Conservation (phyloP, 2,888 invertebrate species). For the Dicyrtomina minuta region DNA sequence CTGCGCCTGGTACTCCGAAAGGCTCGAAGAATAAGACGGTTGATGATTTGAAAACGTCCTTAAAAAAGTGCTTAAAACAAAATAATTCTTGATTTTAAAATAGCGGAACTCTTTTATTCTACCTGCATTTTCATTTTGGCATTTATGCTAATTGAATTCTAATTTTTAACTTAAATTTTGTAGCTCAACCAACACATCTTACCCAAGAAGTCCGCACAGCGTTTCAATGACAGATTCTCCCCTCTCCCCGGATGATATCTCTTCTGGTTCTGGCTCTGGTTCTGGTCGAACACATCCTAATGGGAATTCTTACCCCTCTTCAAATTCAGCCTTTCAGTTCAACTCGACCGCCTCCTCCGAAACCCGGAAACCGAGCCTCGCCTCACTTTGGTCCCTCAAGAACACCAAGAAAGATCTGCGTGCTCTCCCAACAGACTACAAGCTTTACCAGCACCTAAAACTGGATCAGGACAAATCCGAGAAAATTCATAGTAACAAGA, state of each 20-base stretch:
- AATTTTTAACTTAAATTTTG: not conserved
- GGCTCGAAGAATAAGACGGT: no score
- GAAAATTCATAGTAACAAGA: not conserved
- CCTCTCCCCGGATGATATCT: not conserved
- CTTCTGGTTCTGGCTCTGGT: not conserved
- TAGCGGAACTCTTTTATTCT: no score
- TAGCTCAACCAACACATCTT: not conserved
- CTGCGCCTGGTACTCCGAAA: no score
- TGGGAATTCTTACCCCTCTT: not conserved
- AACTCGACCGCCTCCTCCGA: not conserved
- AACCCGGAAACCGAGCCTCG: slow-evolving; percentile 10
- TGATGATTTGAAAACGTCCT: no score
- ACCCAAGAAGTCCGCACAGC: no score
- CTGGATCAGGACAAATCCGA: slow-evolving; percentile 12
- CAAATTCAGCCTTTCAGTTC: not conserved
- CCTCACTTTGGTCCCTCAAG: slow-evolving; percentile 44
- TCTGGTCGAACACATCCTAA: no score
- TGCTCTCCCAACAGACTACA: slow-evolving; percentile 35
- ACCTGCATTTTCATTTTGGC: no score
- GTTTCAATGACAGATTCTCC: slow-evolving; percentile 10
- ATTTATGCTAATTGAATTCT: no score
- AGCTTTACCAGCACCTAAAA: slow-evolving; percentile 45
- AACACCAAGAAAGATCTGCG: slow-evolving; percentile 47
- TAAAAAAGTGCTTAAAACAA: no score
- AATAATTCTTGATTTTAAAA: no score